Evolutionary conservation across 1,140 invertebrate species (phyloP), one percentile per base, ranked within the genome.

Genomic region (Eriosoma lanigerum): DNA sequence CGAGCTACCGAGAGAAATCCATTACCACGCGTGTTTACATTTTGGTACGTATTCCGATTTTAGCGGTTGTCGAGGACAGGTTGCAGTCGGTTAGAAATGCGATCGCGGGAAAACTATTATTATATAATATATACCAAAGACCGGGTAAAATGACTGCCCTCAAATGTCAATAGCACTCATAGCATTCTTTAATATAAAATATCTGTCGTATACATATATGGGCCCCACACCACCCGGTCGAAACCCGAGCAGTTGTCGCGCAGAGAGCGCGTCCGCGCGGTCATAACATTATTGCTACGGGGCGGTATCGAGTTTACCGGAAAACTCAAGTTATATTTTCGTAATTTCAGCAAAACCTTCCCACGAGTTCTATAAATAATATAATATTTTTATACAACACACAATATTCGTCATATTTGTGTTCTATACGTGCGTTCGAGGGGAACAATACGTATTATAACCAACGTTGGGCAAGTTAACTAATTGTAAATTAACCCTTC

Each of bases 81-180:
- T 1, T 3, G 21, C 1, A 13, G 38, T 13, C 3, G 38, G 38
- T 24, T 46, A 15, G 12, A 32, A 19, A 32, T 19, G 17, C 26
- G 17, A 19, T 15, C 17, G 64, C 3, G 38, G 17, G 21, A 21
- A 4, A 38, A 38, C 32, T 38, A 38, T n/a, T 38, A 38, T 38
- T 38, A 38, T 38, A n/a, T n/a, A n/a, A n/a, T n/a, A n/a, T 38
- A 38, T 38, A 38, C 32, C 32, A 8, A 12, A 29, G 19, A 32
- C n/a, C 15, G 66, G 38, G 44, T 24, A 48, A 68, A 68, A 68
- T 38, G 66, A 48, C 66, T 21, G 64, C 46, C 46, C 66, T 72
- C 24, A 46, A 19, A 72, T 29, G 68, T 72, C 68, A 72, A 72
- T 72, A 52, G 26, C 68, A 72, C 68, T 52, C 66, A 44, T 70